Base-by-base conservation (phyloP, 2,888 invertebrate genomes). In the Stegophylla sp. region DNA sequence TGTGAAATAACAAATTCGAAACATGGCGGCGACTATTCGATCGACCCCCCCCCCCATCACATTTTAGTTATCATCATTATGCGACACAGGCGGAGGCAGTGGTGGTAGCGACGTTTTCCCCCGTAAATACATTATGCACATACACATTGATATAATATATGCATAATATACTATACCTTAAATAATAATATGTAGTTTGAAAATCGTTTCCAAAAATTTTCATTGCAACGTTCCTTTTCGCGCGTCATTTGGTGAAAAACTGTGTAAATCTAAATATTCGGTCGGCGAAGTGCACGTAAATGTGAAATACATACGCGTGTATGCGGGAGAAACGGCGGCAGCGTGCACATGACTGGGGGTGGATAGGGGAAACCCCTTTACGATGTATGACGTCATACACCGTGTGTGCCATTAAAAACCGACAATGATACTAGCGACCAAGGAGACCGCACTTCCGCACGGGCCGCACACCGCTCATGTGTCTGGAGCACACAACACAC, bases 401-500 rank as follows among this genome's bases (percentile, higher is more conserved):
- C 23, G 67, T 69, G 67, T 69, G 59, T 69, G 67, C 69, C 79
- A 69, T 79, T 79, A 69, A 69, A 79, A 79, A 69, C 69, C 69
- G 79, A 51, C 69, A 61, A 71, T 41, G 69, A 79, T 61, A 79
- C 69, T n/a, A 64, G 66, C 75, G 75, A 56, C 79, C 79, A 51
- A 79, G 79, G 69, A 79, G 79, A 79, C 79, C 79, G 79, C 79
- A 79, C 79, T 79, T 79, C 79, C 79, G 79, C 79, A 79, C 71
- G 48, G 79, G 69, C 61, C 71, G 71, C 12, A 45, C 67, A 41
- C 75, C 64, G 75, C 75, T 66, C 75, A 13, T 76, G 75, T 66
- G 77, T 67, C 67, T 77, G 53, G 45, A 59, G 20, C 67, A 45
- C 59, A 45, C 66, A 23, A n/a, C 48, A 9, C 4, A 53, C n/a